Evolutionary conservation across 1,140 invertebrate species (phyloP).

Genomic region (Cherax quadricarinatus): DNA sequence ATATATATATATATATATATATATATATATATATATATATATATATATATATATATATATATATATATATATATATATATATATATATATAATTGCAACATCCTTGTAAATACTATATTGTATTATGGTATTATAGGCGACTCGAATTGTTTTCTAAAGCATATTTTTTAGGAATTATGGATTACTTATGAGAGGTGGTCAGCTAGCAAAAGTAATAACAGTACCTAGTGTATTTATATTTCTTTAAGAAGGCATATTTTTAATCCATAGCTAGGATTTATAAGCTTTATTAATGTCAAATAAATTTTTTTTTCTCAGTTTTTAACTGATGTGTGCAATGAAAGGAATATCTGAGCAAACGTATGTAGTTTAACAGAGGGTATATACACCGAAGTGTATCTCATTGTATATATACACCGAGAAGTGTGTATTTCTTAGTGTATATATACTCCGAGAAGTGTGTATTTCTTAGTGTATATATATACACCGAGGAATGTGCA

Average conservation of each 20-base stretch:
- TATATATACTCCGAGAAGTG: no score
- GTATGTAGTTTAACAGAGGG: not conserved
- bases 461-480: no score
- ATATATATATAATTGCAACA: slow-evolving; percentile 8
- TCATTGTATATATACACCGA: no score
- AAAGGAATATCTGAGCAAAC: not conserved
- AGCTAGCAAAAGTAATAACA: not conserved
- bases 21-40: slow-evolving; percentile 18
- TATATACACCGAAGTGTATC: no score
- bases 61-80: slow-evolving; percentile 15
- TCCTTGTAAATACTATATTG: slow-evolving; percentile 39
- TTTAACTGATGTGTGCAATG: not conserved
- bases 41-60: slow-evolving; percentile 16
- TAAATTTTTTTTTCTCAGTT: not conserved
- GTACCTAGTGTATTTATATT: not conserved
- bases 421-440: no score
- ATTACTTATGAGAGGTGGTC: not conserved
- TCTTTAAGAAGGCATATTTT: not conserved
- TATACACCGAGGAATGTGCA: no score
- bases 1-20: slow-evolving; percentile 15
- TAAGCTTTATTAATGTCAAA: not conserved
- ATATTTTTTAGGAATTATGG: slow-evolving; percentile 15
- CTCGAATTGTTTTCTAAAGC: slow-evolving; percentile 8
- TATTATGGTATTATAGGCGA: slow-evolving; percentile 19
- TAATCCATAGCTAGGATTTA: not conserved